Conservation (phyloP, 2,888 invertebrate species). For the Liopterus haemorrhoidalis region DNA sequence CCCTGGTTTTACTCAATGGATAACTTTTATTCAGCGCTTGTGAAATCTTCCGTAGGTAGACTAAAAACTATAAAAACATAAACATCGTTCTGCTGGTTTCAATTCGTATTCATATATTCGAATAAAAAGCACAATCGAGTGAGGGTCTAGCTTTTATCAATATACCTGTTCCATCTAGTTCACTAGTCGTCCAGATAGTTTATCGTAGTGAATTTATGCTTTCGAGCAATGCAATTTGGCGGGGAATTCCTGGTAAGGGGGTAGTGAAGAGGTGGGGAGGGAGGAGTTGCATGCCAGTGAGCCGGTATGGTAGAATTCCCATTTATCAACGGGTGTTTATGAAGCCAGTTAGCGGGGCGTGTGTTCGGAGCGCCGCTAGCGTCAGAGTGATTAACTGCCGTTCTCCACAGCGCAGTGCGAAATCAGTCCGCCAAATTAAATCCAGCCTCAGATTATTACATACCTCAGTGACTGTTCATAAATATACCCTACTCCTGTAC, state of each 20-base stretch:
- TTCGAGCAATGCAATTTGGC: slow-evolving; percentile 45
- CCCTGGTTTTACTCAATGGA: too few relatives aligned
- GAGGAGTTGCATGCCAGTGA: background rate
- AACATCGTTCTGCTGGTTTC: too few relatives aligned
- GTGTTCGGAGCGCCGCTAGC: too few relatives aligned
- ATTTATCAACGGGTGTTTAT: slow-evolving; percentile 45
- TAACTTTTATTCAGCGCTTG: too few relatives aligned
- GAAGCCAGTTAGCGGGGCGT: slow-evolving; percentile 44
- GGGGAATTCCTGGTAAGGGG: slow-evolving; percentile 36
- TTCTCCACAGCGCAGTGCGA: slow-evolving; percentile 52
- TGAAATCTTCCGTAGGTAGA: too few relatives aligned
- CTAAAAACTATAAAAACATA: too few relatives aligned
- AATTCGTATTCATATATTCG: too few relatives aligned
- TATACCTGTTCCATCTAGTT: too few relatives aligned
- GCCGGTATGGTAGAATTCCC: slow-evolving; percentile 43
- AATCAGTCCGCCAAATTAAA: slow-evolving; percentile 69
- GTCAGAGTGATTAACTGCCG: slow-evolving; percentile 46
- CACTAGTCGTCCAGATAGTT: slow-evolving; percentile 40
- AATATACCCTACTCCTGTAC: slow-evolving; percentile 52
- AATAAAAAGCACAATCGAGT: too few relatives aligned
- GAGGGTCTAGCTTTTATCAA: too few relatives aligned
- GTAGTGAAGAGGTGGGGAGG: too few relatives aligned
- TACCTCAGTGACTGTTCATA: slow-evolving; percentile 66
- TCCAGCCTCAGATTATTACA: slow-evolving; percentile 67
- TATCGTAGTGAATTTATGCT: slow-evolving; percentile 46